phyloP scores from a whole-genome alignment of 2,888 invertebrate species.

The Meghimatium bilineatum region DNA sequence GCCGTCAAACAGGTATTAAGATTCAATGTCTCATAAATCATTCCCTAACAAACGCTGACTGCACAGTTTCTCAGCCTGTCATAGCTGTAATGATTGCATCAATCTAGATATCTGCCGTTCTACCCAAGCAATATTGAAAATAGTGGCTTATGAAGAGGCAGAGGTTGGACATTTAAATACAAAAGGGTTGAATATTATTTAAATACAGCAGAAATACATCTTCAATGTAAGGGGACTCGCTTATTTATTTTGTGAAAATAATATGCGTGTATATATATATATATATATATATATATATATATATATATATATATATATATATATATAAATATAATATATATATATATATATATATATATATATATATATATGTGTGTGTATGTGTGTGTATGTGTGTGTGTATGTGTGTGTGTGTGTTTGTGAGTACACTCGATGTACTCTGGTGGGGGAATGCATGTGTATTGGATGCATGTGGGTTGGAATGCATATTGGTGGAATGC shows the following conservation, averaged over 20 bases:
- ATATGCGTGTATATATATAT: background rate
- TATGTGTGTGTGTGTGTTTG: no score
- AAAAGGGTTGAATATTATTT: no score
- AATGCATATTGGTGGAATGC: no score
- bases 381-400: no score
- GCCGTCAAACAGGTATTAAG: background rate
- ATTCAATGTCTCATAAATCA: background rate
- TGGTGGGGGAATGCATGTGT: no score
- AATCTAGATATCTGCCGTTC: background rate
- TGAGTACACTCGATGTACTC: no score
- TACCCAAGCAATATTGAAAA: background rate
- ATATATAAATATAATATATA: conserved; percentile 16
- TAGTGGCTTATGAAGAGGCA: background rate
- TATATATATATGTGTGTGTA: no score
- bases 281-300: background rate
- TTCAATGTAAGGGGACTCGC: no score
- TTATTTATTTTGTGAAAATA: no score
- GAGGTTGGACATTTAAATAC: no score
- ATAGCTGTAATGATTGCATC: background rate
- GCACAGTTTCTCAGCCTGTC: background rate
- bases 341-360: conserved; percentile 11
- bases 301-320: conserved; percentile 7
- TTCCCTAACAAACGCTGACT: background rate
- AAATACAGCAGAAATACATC: no score
- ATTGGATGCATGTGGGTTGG: no score